Conservation (phyloP, 2,797 vertebrate genomes). For the Mionectes olivaceus region DNA sequence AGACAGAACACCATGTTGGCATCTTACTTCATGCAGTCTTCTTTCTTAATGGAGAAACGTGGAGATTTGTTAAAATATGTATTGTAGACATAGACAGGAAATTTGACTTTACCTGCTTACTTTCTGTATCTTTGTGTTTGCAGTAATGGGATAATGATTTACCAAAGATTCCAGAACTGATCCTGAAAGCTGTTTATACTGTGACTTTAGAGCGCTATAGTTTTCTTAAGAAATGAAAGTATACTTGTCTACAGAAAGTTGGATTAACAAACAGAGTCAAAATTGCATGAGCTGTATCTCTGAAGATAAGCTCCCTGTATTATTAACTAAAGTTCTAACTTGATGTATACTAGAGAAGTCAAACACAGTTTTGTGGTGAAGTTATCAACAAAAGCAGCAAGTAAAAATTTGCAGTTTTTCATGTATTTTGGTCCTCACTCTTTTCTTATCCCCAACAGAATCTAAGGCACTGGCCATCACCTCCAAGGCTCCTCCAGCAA, state of each 20-base stretch:
- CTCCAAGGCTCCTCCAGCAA: slow-evolving; percentile 94
- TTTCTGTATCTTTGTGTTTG: neutral
- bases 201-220: neutral
- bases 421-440: neutral
- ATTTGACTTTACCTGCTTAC: neutral
- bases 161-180: neutral
- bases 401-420: neutral
- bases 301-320: neutral
- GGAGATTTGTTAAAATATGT: neutral
- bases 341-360: neutral
- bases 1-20: neutral
- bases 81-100: neutral
- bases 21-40: neutral
- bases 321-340: neutral
- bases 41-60: neutral
- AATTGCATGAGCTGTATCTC: neutral
- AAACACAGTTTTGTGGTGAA: neutral
- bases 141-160: neutral
- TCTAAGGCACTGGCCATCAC: slow-evolving; percentile 96
- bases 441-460: slow-evolving; percentile 80
- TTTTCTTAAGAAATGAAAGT: neutral
- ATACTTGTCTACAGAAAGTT: neutral
- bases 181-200: neutral
- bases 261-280: neutral
- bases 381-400: neutral